These are phyloP conservation scores for Deroplatys truncata DNA, from an alignment of 2,888 invertebrate genomes.

Conservation along the genomic window DNA sequence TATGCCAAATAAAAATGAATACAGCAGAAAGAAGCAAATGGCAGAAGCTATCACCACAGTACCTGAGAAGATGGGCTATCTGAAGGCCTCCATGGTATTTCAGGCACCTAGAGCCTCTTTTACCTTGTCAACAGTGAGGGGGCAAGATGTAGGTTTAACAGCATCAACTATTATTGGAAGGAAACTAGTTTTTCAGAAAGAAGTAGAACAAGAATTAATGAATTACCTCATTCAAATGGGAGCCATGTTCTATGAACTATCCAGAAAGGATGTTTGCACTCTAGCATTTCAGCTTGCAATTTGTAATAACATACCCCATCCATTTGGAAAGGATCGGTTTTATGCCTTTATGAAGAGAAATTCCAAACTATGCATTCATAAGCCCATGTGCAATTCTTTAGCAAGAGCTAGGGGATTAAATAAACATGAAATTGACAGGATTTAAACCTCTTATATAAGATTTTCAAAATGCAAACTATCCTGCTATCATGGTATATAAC, in stretches of 20 bases:
- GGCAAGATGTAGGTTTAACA: not conserved
- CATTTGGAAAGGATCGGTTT: not conserved
- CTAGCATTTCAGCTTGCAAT: not conserved
- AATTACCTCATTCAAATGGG: not conserved
- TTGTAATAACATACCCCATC: not conserved
- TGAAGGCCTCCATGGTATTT: not conserved
- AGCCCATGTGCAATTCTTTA: constrained; percentile 20
- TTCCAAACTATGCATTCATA: not conserved
- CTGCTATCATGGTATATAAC: constrained; percentile 31
- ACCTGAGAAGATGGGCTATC: too few species aligned
- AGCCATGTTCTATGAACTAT: not conserved
- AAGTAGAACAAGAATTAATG: not conserved
- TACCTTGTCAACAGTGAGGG: not conserved
- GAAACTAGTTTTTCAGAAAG: not conserved
- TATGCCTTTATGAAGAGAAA: not conserved
- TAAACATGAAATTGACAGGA: constrained; percentile 15
- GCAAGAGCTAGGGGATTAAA: constrained; percentile 29
- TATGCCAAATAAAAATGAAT: too few species aligned
- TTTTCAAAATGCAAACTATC: not conserved
- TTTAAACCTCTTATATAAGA: constrained; percentile 3
- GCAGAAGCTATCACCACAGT: too few species aligned
- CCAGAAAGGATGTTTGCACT: not conserved
- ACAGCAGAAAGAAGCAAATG: too few species aligned
- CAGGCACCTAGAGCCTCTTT: not conserved
- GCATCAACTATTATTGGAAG: not conserved